A percentile compares a stretch with the other conserved stretches of the same genome.
phyloP scores from a whole-genome alignment of 2,888 invertebrate genomes.

The Caenorhabditis uteleia region DNA sequence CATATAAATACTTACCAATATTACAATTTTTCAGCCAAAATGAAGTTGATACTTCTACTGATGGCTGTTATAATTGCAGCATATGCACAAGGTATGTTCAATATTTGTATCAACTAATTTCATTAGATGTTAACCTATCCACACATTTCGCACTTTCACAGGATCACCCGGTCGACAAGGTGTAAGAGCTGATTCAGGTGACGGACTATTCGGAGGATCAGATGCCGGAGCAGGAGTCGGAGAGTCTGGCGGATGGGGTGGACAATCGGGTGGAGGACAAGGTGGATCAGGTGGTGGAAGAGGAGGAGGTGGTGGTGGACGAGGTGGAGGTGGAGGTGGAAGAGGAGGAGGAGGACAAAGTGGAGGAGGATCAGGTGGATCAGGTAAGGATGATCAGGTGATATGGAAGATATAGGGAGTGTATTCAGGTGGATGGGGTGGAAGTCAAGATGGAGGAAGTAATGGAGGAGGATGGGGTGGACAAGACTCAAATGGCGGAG shows the following conservation, averaged over 20 bases:
- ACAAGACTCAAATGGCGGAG: background rate
- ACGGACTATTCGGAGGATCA: background rate
- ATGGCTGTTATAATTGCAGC: too few relatives aligned
- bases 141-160: too few relatives aligned
- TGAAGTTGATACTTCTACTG: too few relatives aligned
- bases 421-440: background rate
- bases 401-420: background rate
- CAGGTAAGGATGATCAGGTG: slow-evolving; percentile 1
- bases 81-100: too few relatives aligned
- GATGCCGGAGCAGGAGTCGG: background rate
- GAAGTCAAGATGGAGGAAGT: background rate
- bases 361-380: slow-evolving; percentile 13
- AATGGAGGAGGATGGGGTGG: slow-evolving; percentile 6
- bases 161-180: background rate
- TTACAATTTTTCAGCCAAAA: too few relatives aligned
- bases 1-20: too few relatives aligned
- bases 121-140: too few relatives aligned
- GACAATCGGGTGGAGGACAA: background rate
- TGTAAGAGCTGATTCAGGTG: too few relatives aligned
- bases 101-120: too few relatives aligned
- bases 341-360: slow-evolving; percentile 12
- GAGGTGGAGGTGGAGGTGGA: slow-evolving; percentile 5
- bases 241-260: slow-evolving; percentile 2
- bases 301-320: slow-evolving; percentile 1
- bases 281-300: slow-evolving; percentile 5